Base-by-base conservation (phyloP, 2,113 vertebrate genomes). In the Choloepus hoffmanni region DNA sequence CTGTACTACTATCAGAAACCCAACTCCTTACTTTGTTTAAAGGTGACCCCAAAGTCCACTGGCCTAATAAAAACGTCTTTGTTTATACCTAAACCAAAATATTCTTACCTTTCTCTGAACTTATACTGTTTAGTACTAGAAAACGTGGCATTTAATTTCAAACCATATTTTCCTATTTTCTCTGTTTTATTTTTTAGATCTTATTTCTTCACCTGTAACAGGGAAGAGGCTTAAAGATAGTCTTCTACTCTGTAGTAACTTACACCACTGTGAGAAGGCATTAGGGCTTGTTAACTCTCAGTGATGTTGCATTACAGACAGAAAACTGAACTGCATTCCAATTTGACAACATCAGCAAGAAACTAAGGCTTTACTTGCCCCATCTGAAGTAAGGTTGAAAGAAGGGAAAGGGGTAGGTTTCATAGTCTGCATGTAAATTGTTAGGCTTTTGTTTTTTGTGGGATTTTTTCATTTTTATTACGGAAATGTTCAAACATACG, bases 141-240 rank as follows among this genome's bases (percentile, higher is more conserved):
- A 86, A 93, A 90, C 45, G 73, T 4, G 5, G 2, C 33, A 93
- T 53, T 81, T 58, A 65, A 85, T 73, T 81, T 85, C 81, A 93
- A 58, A 40, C 26, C 43, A 14, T 19, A 82, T 68, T 93, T 68
- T 45, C 45, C 82, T 90, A 74, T 86, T 82, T 30, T 88, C 43
- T 88, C 48, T 85, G 21, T 28, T 58, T 70, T 84, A 84, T 50
- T 63, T 68, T 87, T 43, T 45, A 68, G 48, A 94, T 62, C 77
- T 33, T 89, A 48, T 73, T 48, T 88, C 43, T 70, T 58, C 7
- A 78, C 24, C 36, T 48, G 21, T 12, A 63, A 53, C 23, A 91
- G 70, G 30, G 63, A 63, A 72, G 14, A 85, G 24, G 3, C 79
- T 72, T 50, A 68, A 45, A 60, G 62, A 74, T 45, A 23, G 11